Conservation (phyloP, 1,140 invertebrate species). For the Plutomurus gul region DNA sequence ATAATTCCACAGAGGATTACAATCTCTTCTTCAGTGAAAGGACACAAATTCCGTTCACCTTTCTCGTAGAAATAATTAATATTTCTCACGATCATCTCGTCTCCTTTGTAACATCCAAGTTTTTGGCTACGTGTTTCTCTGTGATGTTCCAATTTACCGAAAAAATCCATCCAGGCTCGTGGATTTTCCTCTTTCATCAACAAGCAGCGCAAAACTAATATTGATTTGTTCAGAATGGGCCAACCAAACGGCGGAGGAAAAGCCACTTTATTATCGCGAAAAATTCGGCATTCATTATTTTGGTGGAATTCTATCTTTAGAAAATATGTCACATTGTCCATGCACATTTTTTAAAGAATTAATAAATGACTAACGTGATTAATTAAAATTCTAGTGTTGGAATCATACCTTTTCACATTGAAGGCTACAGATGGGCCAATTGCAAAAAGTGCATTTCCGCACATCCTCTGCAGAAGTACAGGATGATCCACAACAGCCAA, state of each 20-base stretch:
- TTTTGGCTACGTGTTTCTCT: background rate
- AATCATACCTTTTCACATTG: background rate
- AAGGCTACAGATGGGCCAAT: background rate
- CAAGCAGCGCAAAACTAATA: background rate
- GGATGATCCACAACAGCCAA: background rate
- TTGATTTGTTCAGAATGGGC: slow-evolving; percentile 6
- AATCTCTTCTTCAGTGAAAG: background rate
- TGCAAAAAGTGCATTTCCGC: background rate
- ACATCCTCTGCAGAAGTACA: background rate
- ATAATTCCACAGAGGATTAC: background rate
- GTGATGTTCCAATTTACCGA: background rate
- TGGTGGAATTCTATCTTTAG: background rate
- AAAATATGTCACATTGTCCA: background rate
- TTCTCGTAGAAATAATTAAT: background rate
- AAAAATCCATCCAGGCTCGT: background rate
- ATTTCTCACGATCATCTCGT: slow-evolving; percentile 7
- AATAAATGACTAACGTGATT: too few relatives aligned
- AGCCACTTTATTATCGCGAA: background rate
- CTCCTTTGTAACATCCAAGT: background rate
- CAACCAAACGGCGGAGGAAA: background rate
- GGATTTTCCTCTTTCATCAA: background rate
- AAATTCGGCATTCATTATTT: slow-evolving; percentile 15
- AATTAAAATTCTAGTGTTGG: background rate
- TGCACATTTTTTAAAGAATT: too few relatives aligned
- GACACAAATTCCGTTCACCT: background rate